Evolutionary conservation across 2,888 invertebrate genomes (phyloP).

Genomic region (Stegophylla sp.): DNA sequence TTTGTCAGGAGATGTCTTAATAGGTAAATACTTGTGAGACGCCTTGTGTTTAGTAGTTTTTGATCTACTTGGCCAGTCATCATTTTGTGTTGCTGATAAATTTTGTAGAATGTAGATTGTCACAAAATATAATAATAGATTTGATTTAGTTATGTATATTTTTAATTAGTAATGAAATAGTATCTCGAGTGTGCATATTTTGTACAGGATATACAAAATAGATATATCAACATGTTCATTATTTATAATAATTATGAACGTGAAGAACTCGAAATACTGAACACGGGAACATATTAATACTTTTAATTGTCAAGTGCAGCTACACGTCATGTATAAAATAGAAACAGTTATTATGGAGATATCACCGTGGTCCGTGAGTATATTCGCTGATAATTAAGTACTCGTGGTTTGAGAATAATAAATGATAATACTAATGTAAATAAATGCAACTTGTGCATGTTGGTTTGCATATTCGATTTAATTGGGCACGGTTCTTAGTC

Average conservation of each 20-base stretch:
- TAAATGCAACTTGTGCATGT: slow-evolving; percentile 21
- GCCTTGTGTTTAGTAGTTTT: too few species aligned
- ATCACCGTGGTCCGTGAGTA: background rate
- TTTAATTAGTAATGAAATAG: slow-evolving; percentile 2
- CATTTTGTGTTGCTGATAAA: too few species aligned
- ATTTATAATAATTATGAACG: background rate
- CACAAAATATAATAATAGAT: background rate
- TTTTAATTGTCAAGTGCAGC: background rate
- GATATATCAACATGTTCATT: background rate
- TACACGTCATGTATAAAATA: too few species aligned
- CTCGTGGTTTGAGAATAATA: slow-evolving; percentile 33
- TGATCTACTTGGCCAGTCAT: too few species aligned
- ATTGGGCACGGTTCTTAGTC: background rate
- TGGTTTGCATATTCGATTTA: background rate
- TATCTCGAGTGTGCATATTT: background rate
- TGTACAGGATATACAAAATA: too few species aligned
- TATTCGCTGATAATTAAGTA: background rate
- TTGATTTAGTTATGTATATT: background rate
- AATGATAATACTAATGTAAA: slow-evolving; percentile 35
- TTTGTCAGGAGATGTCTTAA: too few species aligned
- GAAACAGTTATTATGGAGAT: background rate
- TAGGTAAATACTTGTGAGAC: too few species aligned
- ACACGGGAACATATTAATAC: background rate
- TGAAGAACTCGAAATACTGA: background rate
- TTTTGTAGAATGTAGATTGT: background rate